Conservation (phyloP, 2,888 invertebrate genomes). For the Protophormia terraenovae region DNA sequence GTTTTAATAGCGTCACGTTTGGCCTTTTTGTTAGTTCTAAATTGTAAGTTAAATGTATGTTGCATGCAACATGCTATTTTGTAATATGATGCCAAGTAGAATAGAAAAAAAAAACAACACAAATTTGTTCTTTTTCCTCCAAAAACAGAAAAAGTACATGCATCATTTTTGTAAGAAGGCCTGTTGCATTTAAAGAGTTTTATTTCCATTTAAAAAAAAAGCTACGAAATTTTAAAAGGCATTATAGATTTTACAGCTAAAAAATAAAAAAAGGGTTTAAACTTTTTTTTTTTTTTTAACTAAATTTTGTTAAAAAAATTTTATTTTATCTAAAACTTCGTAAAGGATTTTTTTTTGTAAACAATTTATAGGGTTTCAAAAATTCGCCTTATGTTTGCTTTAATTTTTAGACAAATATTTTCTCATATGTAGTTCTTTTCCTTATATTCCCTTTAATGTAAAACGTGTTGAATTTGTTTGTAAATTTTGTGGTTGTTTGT, state of each 20-base stretch:
- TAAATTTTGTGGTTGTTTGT: conserved; percentile 74
- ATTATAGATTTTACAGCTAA: no score
- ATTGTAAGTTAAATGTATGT: conserved; percentile 69
- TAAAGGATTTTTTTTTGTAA: no score
- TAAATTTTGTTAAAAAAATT: no score
- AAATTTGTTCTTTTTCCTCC: background rate
- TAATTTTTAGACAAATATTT: background rate
- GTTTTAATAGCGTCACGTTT: conserved; percentile 79
- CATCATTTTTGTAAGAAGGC: conserved; percentile 72
- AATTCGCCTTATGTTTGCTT: background rate
- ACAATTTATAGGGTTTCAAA: background rate
- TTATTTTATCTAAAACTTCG: no score
- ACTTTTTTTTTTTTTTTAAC: no score
- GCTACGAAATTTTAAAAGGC: background rate
- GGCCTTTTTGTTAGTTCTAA: conserved; percentile 66
- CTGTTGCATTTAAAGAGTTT: conserved; percentile 73
- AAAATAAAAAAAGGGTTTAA: no score
- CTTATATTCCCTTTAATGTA: background rate
- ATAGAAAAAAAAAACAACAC: conserved; percentile 68
- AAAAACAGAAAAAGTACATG: conserved; percentile 17
- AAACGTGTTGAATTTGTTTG: conserved; percentile 77
- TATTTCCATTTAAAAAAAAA: conserved; percentile 15
- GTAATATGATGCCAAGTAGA: conserved; percentile 79
- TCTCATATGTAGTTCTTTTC: conserved; percentile 43
- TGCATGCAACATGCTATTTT: conserved; percentile 80